A percentile compares a stretch with the other conserved stretches of the same genome.
Conservation (phyloP, 2,113 vertebrate genomes). For the Seriola dumerili region DNA sequence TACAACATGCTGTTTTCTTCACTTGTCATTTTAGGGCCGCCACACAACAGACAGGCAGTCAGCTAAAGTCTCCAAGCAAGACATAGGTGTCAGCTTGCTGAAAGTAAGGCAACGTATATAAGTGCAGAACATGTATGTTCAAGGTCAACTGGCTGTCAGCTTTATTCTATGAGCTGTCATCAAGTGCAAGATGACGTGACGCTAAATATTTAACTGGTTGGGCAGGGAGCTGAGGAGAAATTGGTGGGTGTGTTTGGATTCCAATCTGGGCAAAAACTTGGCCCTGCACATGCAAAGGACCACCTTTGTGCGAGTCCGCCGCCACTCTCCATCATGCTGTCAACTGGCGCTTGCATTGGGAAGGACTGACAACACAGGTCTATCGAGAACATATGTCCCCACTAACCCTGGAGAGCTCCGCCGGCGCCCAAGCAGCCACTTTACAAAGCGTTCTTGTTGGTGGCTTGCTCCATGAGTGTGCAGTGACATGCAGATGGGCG, state of each 20-base stretch:
- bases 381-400: conserved; percentile 69
- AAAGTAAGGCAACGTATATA: background rate
- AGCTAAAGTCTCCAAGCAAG: no score
- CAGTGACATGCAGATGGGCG: conserved; percentile 58
- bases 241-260: conserved; percentile 48
- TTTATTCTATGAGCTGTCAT: background rate
- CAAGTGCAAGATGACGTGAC: background rate
- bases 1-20: conserved; percentile 20
- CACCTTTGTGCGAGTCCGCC: conserved; percentile 61
- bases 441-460: conserved; percentile 66
- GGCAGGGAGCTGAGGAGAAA: conserved; percentile 11
- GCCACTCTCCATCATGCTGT: conserved; percentile 67
- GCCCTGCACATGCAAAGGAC: conserved; percentile 54
- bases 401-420: conserved; percentile 61
- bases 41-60: background rate
- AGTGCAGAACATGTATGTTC: background rate
- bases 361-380: conserved; percentile 65
- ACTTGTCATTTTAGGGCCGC: conserved; percentile 7
- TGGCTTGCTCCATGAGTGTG: conserved; percentile 43
- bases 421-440: conserved; percentile 24
- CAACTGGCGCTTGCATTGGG: conserved; percentile 58
- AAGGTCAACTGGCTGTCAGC: background rate
- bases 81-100: background rate
- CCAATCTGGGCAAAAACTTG: conserved; percentile 39
- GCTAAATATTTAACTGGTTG: background rate